Base-by-base conservation (phyloP, 2,888 invertebrate genomes). In the Eupithecia subumbrata region DNA sequence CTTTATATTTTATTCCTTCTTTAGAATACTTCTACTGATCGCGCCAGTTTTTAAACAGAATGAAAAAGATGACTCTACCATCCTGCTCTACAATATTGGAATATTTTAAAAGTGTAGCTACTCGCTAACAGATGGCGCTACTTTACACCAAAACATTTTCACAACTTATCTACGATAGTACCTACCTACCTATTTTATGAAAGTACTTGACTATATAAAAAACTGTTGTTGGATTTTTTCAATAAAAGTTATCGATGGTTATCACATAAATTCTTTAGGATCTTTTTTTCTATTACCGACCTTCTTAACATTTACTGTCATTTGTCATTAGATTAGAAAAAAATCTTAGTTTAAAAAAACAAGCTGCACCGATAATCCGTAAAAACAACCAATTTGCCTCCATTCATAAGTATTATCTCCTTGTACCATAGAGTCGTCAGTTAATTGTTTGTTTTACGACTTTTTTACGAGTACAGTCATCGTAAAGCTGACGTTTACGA, bases 401-500 rank as follows among this genome's bases (percentile, higher is more conserved):
- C 71, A 77, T 76, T 77, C 77, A 79, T 80, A 78, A 82, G 76
- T 84, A 82, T 83, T 82, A 86, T 84, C 84, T 84, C 79, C 84
- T 82, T 82, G 86, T 83, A 60, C 40, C 82, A 84, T 86, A 84
- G 86, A 85, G 84, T 85, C 83, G 83, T 83, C 79, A 75, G 86
- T 85, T 93, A 92, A 93, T 94, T 93, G 92, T 94, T 94, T 92
- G 92, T 93, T 94, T 94, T 91, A 94, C 92, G 93, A 91, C 89
- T 89, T 86, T 88, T 93, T 94, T 92, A 92, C 91, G 93, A 94
- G 89, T 85, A 90, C 89, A 88, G 88, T 88, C 87, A 88, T 92
- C 91, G 91, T 93, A 90, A 91, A 90, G 85, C 90, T 91, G 93
- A 93, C 93, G 84, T 93, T 94, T 91, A 95, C 93, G 94, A 93